Evolutionary conservation across 2,797 vertebrate species (phyloP), one percentile per base, ranked within the genome.

Genomic region (Poeciliopsis infans): DNA sequence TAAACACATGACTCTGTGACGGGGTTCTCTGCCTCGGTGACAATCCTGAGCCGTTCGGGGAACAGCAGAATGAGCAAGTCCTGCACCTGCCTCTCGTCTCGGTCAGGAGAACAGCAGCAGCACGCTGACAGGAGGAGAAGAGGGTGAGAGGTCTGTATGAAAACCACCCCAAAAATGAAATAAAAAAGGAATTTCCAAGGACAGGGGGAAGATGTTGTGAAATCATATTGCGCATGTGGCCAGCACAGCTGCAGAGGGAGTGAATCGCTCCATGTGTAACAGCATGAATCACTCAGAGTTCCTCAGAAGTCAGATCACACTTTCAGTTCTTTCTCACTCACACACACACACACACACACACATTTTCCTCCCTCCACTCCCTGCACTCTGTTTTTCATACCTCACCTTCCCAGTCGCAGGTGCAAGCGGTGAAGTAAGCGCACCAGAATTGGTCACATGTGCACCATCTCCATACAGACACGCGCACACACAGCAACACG

Each of bases 141-240:
- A 76, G 87, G 80, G 87, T 45, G 80, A 83, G 87, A 75, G 76
- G 86, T 77, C 64, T 31, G 79, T 5, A 23, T 80, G 84, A 89
- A 88, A 90, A 88, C 86, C 36, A 5, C 36, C 5, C 36, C 5
- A 81, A 85, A 20, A 20, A 89, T 41, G 1, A 43, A 11, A 43
- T 11, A 86, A 90, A 90, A 88, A 80, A 86, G 82, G 87, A 90
- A 94, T 95, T 95, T 94, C 93, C 94, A 94, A 92, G 88, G 91
- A 93, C 87, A 76, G 91, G 91, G 79, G 71, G 36, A 92, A 93
- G 93, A 94, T 93, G 94, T 95, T 95, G 94, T 92, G 93, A 95
- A 96, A 96, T 94, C 90, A 87, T 88, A 89, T 91, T 91, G 89
- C 36, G 86, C 93, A 94, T 94, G 93, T 94, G 92, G 92, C 86